These are phyloP conservation scores for Ophiodon elongatus DNA, from an alignment of 2,113 vertebrate genomes.

Conservation along the genomic window DNA sequence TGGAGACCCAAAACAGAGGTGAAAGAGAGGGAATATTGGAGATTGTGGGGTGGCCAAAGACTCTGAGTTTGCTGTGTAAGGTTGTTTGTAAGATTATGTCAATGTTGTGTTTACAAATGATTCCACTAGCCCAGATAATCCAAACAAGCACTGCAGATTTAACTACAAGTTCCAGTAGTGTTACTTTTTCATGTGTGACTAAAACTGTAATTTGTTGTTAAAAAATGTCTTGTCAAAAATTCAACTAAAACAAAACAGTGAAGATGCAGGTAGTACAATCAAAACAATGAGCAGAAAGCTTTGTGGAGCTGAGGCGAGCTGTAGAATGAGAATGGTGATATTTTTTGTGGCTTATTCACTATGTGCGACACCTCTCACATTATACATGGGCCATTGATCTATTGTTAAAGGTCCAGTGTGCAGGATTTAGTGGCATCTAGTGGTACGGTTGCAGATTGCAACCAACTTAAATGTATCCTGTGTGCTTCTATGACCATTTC, in stretches of 20 bases:
- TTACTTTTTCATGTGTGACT: background rate
- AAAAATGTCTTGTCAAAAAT: background rate
- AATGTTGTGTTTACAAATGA: background rate
- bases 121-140: background rate
- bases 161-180: background rate
- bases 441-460: background rate
- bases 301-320: background rate
- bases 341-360: background rate
- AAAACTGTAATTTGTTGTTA: background rate
- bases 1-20: background rate
- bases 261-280: background rate
- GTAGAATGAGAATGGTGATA: background rate
- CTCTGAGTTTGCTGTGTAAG: background rate
- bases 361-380: background rate
- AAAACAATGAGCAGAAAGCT: background rate
- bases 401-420: background rate
- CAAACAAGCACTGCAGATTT: background rate
- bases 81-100: background rate
- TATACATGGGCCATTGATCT: background rate
- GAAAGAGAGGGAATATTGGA: background rate
- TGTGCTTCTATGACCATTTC: background rate
- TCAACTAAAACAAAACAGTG: background rate
- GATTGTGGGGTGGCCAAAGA: background rate
- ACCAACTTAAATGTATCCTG: background rate
- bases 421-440: background rate